A percentile compares a stretch with the other conserved stretches of the same genome.
These are phyloP conservation scores for Acleris holmiana DNA, from an alignment of 2,888 invertebrate genomes.

Conservation along the genomic window DNA sequence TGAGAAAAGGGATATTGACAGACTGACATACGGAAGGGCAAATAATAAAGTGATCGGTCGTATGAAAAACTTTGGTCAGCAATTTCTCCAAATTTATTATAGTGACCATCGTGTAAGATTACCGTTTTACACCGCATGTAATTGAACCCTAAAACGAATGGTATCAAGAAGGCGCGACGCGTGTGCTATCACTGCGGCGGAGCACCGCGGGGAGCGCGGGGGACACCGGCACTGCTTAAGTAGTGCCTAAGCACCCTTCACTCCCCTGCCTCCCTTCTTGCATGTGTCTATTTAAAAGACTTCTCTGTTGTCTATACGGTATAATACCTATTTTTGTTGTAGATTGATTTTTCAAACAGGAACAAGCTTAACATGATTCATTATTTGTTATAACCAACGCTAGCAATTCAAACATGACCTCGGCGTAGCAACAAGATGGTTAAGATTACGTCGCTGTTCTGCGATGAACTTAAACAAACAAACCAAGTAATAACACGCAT, in stretches of 20 bases:
- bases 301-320: slow-evolving; percentile 11
- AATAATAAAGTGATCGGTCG: no score
- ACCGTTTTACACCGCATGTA: slow-evolving; percentile 8
- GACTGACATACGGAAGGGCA: no score
- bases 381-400: no score
- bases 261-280: slow-evolving; percentile 20
- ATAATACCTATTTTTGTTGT: not conserved
- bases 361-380: no score
- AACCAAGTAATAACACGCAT: slow-evolving; percentile 9
- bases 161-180: slow-evolving; percentile 18
- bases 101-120: not conserved
- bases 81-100: no score
- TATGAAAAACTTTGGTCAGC: no score
- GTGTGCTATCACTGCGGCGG: slow-evolving; percentile 29
- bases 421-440: no score
- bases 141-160: slow-evolving; percentile 32
- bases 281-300: slow-evolving; percentile 31
- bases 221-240: slow-evolving; percentile 17
- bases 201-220: slow-evolving; percentile 9
- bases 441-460: not conserved
- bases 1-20: no score
- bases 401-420: no score
- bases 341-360: not conserved
- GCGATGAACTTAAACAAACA: slow-evolving; percentile 3
- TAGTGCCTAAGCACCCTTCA: slow-evolving; percentile 22